phyloP scores from a whole-genome alignment of 2,888 invertebrate genomes.

The Aradus depressus region DNA sequence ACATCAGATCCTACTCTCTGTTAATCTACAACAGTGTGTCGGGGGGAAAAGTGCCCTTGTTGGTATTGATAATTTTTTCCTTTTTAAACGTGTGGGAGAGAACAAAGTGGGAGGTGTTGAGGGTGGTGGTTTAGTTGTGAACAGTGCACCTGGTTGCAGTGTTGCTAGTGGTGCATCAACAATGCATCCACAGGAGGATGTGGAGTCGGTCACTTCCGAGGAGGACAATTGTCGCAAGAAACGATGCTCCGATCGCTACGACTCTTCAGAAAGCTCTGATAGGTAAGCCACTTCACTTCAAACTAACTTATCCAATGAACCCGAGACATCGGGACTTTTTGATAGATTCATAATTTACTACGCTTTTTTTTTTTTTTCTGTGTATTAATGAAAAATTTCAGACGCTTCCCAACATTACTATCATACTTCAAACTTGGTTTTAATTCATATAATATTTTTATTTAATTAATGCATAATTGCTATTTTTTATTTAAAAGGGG shows the following conservation, averaged over 20 bases:
- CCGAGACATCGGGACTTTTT: not conserved
- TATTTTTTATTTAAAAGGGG: too few relatives aligned
- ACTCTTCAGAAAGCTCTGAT: conserved; percentile 89
- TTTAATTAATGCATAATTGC: too few relatives aligned
- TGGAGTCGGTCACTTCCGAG: conserved; percentile 18
- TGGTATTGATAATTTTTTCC: not conserved
- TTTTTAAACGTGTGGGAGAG: too few relatives aligned
- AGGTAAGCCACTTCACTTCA: conserved; percentile 49
- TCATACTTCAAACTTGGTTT: too few relatives aligned
- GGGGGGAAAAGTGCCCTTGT: not conserved
- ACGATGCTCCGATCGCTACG: conserved; percentile 81
- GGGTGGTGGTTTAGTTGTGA: conserved; percentile 2
- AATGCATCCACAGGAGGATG: conserved; percentile 16
- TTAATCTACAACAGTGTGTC: not conserved
- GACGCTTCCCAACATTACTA: not conserved
- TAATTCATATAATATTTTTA: too few relatives aligned
- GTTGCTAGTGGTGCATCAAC: too few relatives aligned
- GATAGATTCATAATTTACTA: not conserved
- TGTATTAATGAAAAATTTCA: not conserved
- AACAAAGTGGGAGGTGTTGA: not conserved
- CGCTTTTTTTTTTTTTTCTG: not conserved
- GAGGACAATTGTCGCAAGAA: conserved; percentile 53
- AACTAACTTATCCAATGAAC: not conserved
- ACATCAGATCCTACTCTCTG: too few relatives aligned
- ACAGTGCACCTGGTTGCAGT: not conserved